Evolutionary conservation across 2,797 vertebrate genomes (phyloP).

Genomic region (Caiman crocodilus): DNA sequence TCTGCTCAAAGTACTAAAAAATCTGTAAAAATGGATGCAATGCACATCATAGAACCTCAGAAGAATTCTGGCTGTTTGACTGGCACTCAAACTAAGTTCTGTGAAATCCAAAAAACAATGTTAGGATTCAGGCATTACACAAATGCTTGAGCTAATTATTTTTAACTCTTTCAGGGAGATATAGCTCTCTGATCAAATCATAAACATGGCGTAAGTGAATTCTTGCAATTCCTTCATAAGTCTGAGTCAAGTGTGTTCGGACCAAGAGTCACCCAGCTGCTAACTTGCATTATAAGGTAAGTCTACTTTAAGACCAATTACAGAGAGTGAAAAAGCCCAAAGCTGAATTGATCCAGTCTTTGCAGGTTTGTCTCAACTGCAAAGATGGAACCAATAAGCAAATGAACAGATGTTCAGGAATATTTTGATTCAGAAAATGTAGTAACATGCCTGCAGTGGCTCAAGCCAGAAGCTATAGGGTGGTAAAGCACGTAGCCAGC

Average conservation of each 20-base stretch:
- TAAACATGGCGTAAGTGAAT: rapidly evolving
- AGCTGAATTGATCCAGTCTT: no score
- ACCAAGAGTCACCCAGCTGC: not conserved
- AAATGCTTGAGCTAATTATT: not conserved
- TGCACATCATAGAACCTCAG: slow-evolving; percentile 1
- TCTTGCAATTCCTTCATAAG: not conserved
- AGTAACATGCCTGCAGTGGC: no score
- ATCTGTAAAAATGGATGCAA: slow-evolving; percentile 66
- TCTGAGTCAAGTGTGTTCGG: not conserved
- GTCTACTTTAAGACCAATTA: not conserved
- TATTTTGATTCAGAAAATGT: no score
- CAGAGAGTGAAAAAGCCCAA: no score
- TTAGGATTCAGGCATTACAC: not conserved
- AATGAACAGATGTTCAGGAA: no score
- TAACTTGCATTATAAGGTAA: rapidly evolving
- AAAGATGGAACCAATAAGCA: no score
- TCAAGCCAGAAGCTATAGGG: no score
- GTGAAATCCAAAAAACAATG: rapidly evolving
- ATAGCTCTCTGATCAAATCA: not conserved
- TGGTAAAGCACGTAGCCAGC: no score
- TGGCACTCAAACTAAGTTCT: not conserved
- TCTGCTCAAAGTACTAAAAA: slow-evolving; percentile 63
- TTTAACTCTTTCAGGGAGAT: not conserved
- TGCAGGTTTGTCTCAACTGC: no score
- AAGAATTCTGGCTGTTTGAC: not conserved